Conservation (phyloP, 1,140 invertebrate species). For the Zaprionus nigranus region DNA sequence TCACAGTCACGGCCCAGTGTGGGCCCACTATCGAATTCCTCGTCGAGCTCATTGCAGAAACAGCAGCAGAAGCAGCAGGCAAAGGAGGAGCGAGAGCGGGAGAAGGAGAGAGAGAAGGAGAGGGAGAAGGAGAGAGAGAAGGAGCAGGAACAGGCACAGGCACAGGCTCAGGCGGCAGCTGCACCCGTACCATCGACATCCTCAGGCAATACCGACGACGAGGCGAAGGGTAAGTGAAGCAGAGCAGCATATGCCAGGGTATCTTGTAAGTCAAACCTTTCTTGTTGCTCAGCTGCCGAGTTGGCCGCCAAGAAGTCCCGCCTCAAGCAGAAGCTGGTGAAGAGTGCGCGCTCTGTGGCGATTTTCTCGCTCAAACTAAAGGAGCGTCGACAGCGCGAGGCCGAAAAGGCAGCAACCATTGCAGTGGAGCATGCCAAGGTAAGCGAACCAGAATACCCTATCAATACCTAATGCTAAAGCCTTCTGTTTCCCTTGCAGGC, state of each 20-base stretch:
- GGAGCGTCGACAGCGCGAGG: conserved; percentile 90
- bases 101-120: conserved; percentile 53
- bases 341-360: conserved; percentile 91
- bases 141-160: conserved; percentile 37
- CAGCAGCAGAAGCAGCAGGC: conserved; percentile 54
- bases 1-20: conserved; percentile 80
- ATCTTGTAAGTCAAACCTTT: not conserved
- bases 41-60: conserved; percentile 69
- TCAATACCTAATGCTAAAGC: not conserved
- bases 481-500: conserved; percentile 41
- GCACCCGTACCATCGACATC: conserved; percentile 52
- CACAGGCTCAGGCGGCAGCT: conserved; percentile 33
- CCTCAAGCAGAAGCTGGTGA: conserved; percentile 87
- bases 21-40: conserved; percentile 76
- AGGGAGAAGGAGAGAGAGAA: conserved; percentile 34
- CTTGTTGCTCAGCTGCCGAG: conserved; percentile 83
- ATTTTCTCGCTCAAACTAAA: conserved; percentile 92
- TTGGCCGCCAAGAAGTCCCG: conserved; percentile 89
- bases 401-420: conserved; percentile 87
- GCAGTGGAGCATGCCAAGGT: conserved; percentile 84
- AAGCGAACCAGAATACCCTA: not conserved
- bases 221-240: conserved; percentile 71
- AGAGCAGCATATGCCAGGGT: not conserved
- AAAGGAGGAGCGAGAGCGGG: conserved; percentile 51
- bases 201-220: conserved; percentile 74